phyloP scores from a whole-genome alignment of 2,888 invertebrate genomes.

The Acronicta aceris region DNA sequence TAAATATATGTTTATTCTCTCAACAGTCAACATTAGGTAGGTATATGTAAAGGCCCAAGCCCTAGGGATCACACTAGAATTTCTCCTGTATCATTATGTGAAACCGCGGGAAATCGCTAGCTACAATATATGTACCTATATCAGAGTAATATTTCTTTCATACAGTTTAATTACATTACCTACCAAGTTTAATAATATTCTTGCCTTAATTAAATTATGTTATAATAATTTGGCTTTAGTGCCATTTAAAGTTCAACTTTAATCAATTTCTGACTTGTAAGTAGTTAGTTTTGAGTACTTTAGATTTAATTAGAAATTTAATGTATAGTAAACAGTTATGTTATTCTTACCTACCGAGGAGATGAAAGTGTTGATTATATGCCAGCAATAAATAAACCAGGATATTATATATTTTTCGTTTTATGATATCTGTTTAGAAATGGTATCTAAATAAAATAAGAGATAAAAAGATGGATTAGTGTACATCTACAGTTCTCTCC shows the following conservation, averaged over 20 bases:
- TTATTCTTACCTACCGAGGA: background rate
- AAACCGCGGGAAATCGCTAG: background rate
- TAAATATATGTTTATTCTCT: too few species aligned
- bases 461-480: too few species aligned
- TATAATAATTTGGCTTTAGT: slow-evolving; percentile 6
- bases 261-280: slow-evolving; percentile 14
- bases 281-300: slow-evolving; percentile 3
- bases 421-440: too few species aligned
- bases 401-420: background rate
- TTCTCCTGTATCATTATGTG: too few species aligned
- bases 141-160: background rate
- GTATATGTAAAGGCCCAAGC: too few species aligned
- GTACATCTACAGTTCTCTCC: too few species aligned
- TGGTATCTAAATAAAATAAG: too few species aligned
- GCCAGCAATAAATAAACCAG: background rate
- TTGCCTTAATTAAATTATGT: background rate
- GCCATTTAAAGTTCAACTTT: slow-evolving; percentile 13
- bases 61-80: background rate
- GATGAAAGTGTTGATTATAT: background rate
- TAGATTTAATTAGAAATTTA: slow-evolving; percentile 17
- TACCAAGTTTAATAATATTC: slow-evolving; percentile 1
- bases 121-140: background rate
- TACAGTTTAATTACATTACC: background rate
- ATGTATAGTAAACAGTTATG: slow-evolving; percentile 13
- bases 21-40: too few species aligned